A percentile compares a stretch with the other conserved stretches of the same genome.
phyloP scores from a whole-genome alignment of 2,113 vertebrate genomes.

The Gallinago media region DNA sequence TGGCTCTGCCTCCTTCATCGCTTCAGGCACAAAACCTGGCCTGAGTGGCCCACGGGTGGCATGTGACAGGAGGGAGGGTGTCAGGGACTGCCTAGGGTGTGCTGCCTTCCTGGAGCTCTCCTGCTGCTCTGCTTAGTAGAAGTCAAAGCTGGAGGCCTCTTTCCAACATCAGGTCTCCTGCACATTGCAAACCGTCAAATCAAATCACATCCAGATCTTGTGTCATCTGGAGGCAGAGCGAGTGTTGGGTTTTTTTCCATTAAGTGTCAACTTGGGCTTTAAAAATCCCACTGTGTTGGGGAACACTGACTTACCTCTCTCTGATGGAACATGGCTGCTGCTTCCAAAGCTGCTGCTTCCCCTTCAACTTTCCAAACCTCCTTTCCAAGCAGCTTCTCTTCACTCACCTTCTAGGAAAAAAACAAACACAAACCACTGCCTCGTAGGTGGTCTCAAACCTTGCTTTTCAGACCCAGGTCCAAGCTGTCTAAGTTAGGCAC shows the following conservation, averaged over 20 bases:
- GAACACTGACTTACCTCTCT: neutral
- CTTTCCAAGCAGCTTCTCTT: neutral
- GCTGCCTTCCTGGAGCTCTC: neutral
- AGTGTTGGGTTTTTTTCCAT: neutral
- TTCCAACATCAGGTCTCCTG: neutral
- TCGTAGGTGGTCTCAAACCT: neutral
- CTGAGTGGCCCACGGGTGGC: neutral
- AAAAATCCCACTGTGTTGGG: neutral
- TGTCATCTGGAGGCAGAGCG: neutral
- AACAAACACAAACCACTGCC: neutral
- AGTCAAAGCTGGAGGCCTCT: neutral
- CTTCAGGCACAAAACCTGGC: neutral
- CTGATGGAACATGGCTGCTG: neutral
- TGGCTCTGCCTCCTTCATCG: neutral
- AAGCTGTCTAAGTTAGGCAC: neutral
- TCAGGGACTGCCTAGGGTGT: no score
- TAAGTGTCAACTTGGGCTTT: neutral
- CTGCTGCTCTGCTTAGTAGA: neutral
- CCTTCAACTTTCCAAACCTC: neutral
- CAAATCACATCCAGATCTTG: fast-evolving
- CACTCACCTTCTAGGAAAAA: neutral
- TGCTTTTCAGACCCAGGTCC: neutral
- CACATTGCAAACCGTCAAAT: fast-evolving
- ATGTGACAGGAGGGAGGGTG: neutral
- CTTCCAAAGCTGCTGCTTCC: neutral